Evolutionary conservation across 2,113 vertebrate genomes (phyloP), one percentile per base, ranked within the genome.

Genomic region (Cnemophilus loriae): DNA sequence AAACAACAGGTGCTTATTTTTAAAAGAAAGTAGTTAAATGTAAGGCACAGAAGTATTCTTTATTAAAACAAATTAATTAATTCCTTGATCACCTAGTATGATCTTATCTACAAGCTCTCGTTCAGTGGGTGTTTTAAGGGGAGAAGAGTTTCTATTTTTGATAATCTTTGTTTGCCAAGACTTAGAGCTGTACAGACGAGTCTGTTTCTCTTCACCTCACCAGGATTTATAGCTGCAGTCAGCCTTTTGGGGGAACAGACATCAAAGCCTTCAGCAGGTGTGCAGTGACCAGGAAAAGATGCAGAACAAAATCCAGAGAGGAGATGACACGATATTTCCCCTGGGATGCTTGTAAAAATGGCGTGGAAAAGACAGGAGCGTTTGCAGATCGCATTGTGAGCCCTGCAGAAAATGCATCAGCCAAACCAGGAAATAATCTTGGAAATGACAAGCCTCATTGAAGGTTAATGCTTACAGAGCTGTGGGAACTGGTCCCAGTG

Each of bases 281-380:
- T 71, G 65, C 90, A 47, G 61, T 50, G 56, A 78, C 85, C 22
- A 7, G 70, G 47, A 82, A 70, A 46, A 3, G 6, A 64, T 52
- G 41, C 33, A 79, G 65, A 74, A 74, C 59, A 64, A 74, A 74
- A 41, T 61, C 50, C 64, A 57, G 84, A 42, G 78, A 52, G 59
- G 35, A 87, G 61, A 41, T 67, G 68, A 68, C 81, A 89, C 5
- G 3, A 21, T 41, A 32, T 70, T 93, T 74, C 65, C 78, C 11
- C 3, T 27, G 35, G 33, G 39, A 82, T 75, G 20, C 69, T 59
- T 57, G 41, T 56, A 27, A 81, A 80, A 93, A 60, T 24, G 19
- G 37, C 73, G 49, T 0, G 0, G 64, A 49, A 37, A 91, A 67
- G 59, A 57, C 50, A 44, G 63, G 41, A 64, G 11, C 0, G 0